Evolutionary conservation across 2,113 vertebrate species (phyloP), one percentile per base, ranked within the genome.

Genomic region (Platichthys flesus): DNA sequence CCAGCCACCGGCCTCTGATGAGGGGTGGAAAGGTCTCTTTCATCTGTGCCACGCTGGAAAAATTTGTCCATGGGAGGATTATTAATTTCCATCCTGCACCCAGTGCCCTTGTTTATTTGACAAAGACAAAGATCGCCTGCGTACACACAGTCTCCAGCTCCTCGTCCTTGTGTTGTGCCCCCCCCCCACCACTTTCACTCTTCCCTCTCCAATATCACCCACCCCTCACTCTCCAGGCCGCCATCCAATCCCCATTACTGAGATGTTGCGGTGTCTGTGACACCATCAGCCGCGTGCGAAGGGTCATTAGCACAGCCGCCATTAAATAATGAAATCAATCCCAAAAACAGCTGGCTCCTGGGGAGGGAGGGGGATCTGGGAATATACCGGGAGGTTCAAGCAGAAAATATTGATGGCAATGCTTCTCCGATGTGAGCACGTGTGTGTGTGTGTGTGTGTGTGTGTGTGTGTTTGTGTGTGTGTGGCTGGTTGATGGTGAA

Each of bases 301-400:
- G 91, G 90, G 89, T 90, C 92, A 93, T 96, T 95, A 95, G 90
- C 92, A 88, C 84, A 94, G 81, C 93, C 93, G 92, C 95, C 94
- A 94, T 84, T 91, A 92, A 95, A 95, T 93, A 96, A 95, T 95
- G 75, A 95, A 96, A 96, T 94, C 94, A 93, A 94, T 94, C 89
- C 73, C 67, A 85, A 91, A 96, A 96, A 94, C 95, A 96, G 95
- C 94, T 95, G 94, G 90, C 88, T 94, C 89, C 89, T 86, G 77
- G 84, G 90, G 81, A 81, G 83, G 67, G 79, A 42, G 76, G 82
- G 83, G 85, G 91, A 78, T 88, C 85, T 90, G 89, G 89, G 88
- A 83, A 76, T 77, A 58, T 78, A 80, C 91, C 9, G 16, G 76
- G 79, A 83, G 80, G 67, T 76, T 86, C 54, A 77, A 74, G 47